Evolutionary conservation across 2,113 vertebrate genomes (phyloP).

Genomic region (Charina bottae): DNA sequence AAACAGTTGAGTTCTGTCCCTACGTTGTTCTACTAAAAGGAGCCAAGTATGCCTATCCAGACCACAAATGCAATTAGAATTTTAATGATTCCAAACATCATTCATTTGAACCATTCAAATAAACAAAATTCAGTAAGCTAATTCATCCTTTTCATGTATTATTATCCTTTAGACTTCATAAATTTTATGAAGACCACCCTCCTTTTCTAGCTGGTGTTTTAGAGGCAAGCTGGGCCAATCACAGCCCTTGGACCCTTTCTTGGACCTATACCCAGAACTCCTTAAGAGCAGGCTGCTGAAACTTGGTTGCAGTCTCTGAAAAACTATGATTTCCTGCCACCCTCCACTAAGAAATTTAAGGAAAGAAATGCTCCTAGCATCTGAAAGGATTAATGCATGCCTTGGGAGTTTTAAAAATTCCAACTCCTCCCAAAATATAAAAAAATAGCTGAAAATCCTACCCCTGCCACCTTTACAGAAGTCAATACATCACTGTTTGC

Average conservation of each 20-base stretch:
- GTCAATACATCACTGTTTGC: not conserved
- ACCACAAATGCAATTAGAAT: not conserved
- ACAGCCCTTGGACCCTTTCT: not conserved
- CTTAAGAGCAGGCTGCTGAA: not conserved
- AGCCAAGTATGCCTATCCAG: not conserved
- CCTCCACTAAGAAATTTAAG: not conserved
- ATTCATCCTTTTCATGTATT: not conserved
- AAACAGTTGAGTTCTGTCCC: not conserved
- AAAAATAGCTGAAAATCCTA: not conserved
- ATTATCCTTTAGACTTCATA: not conserved
- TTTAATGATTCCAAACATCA: not conserved
- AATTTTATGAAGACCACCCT: not conserved
- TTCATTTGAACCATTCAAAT: not conserved
- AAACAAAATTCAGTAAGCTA: not conserved
- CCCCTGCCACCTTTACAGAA: not conserved
- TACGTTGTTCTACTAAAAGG: not conserved
- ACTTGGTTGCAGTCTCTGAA: not conserved
- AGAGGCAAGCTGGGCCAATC: not conserved
- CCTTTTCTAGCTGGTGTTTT: not conserved
- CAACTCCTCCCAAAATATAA: not conserved
- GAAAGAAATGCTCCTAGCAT: not conserved
- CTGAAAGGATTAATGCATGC: not conserved
- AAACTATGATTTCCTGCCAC: not conserved
- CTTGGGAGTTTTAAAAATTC: not conserved
- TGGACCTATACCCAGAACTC: not conserved